Evolutionary conservation across 2,113 vertebrate species (phyloP), one percentile per base, ranked within the genome.

Genomic region (Apteryx mantelli): DNA sequence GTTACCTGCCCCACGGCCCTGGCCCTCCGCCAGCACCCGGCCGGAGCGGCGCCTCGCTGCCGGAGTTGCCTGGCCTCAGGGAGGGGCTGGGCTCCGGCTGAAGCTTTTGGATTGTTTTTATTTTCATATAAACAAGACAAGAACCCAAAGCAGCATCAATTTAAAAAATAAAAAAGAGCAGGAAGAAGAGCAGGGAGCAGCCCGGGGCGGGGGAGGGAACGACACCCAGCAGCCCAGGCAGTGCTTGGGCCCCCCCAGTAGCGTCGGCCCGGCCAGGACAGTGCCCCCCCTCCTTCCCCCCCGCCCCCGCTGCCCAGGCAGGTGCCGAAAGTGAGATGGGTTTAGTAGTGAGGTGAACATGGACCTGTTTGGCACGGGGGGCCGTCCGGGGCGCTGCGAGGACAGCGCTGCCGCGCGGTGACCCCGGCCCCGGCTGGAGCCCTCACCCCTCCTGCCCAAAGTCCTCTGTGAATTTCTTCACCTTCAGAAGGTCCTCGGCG

Each of bases 401-500:
- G 17, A 63, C 36, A 36, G 36, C 11, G 1, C 38, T 20, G 55
- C 48, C 3, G 1, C 56, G 13, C 36, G 36, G 36, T 36, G 36
- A 36, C 36, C 36, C 36, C 81, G 63, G 83, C 36, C 36, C 36
- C 81, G 63, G 83, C 64, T 76, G 36, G 34, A 63, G 76, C 48
- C 69, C 68, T 99, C 98, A 99, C 93, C 99, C 99, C 94, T 99
- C 99, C 97, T 99, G 99, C 79, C 99, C 99, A 98, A 99, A 99
- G 98, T 99, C 99, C 58, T 99, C 99, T 55, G 99, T 99, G 98
- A 99, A 99, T 97, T 99, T 99, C 98, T 99, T 99, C 91, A 99
- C 99, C 97, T 99, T 99, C 60, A 99, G 97, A 56, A 99, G 98
- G 93, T 99, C 99, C 5, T 99, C 99, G 0, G 98, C 87, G 73